Percentiles rank a stretch among this genome's conserved stretches.
These are phyloP conservation scores for Rhabdomys pumilio DNA, from an alignment of 2,797 vertebrate genomes.

Conservation along the genomic window DNA sequence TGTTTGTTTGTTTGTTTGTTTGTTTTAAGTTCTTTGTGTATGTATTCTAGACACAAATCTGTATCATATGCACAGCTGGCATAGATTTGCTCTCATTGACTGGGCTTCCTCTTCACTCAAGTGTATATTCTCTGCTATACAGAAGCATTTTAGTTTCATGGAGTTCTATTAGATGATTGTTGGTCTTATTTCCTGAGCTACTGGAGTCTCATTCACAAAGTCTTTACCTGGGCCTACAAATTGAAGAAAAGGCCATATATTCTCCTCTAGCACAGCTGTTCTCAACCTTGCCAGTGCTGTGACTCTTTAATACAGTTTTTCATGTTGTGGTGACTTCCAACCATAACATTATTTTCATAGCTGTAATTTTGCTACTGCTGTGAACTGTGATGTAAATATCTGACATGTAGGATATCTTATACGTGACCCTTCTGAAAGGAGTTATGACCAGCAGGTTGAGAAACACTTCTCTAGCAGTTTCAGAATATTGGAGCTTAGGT, in stretches of 20 bases:
- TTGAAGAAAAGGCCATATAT: neutral
- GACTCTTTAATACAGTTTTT: neutral
- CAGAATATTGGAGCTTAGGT: neutral
- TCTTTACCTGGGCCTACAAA: neutral
- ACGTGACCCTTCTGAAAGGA: neutral
- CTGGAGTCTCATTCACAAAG: neutral
- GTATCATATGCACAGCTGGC: neutral
- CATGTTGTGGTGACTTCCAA: neutral
- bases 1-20: neutral
- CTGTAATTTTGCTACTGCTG: neutral
- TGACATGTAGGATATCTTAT: neutral
- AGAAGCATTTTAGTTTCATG: neutral
- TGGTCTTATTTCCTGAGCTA: neutral
- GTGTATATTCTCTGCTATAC: neutral
- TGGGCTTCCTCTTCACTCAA: neutral
- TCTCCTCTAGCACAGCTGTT: neutral
- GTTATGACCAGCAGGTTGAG: neutral
- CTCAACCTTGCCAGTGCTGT: neutral
- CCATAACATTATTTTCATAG: neutral
- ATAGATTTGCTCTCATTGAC: neutral
- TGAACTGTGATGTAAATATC: neutral
- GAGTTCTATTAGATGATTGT: neutral
- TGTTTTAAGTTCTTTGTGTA: neutral
- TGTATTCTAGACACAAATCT: neutral
- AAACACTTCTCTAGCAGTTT: neutral